A percentile compares a stretch with the other conserved stretches of the same genome.
Evolutionary conservation across 2,888 invertebrate genomes (phyloP).

Genomic region (Drosophila anceps): DNA sequence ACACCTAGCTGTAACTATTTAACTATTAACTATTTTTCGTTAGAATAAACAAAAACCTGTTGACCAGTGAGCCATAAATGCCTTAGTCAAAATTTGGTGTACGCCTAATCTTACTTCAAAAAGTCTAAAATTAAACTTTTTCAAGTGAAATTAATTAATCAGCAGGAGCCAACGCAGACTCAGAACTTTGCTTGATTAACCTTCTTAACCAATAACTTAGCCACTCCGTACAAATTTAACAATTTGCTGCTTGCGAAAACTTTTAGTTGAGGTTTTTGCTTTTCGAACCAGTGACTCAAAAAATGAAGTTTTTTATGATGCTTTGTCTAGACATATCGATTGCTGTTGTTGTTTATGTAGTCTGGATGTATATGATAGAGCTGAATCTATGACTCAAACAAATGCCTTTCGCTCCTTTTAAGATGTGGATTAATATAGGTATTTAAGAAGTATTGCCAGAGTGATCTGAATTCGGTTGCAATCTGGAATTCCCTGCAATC

Average conservation of each 20-base stretch:
- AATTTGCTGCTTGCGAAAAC: not conserved
- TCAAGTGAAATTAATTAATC: not conserved
- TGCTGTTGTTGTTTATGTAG: conserved; percentile 1
- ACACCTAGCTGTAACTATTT: not conserved
- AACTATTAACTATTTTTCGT: not conserved
- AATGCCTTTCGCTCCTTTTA: not conserved
- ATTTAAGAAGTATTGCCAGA: not conserved
- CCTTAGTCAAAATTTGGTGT: not conserved
- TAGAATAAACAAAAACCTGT: not conserved
- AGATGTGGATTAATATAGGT: not conserved
- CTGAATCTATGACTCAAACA: not conserved
- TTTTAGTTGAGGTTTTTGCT: not conserved
- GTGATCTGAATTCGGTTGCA: not conserved
- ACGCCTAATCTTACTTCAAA: not conserved
- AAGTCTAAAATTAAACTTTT: not conserved
- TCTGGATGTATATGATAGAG: not conserved
- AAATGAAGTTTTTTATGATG: not conserved
- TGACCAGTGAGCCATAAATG: not conserved
- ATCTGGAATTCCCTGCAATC: not conserved
- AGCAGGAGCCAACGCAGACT: not conserved
- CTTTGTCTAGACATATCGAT: conserved; percentile 17
- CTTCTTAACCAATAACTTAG: not conserved
- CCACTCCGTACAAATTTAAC: too few species aligned
- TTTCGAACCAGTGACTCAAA: conserved; percentile 5
- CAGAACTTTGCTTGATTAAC: not conserved